Conservation (phyloP, 2,888 invertebrate genomes). For the Spatulosminthurus flaviceps region DNA sequence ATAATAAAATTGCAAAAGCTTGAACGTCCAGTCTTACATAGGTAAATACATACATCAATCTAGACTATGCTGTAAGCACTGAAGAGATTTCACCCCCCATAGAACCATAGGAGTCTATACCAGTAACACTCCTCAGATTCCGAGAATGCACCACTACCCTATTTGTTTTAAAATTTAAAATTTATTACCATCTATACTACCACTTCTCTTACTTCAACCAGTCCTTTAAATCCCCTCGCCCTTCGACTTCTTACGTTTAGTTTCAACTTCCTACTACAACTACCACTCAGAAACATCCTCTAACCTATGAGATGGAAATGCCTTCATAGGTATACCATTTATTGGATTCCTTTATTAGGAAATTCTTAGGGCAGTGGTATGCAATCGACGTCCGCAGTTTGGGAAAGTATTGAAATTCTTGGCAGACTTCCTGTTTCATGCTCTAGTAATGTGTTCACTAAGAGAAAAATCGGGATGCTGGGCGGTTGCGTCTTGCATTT, state of each 20-base stretch:
- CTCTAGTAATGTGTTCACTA: constrained; percentile 11
- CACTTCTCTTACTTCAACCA: not conserved
- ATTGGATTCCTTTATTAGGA: no score
- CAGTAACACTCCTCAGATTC: not conserved
- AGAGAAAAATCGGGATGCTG: constrained; percentile 6
- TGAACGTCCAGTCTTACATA: no score
- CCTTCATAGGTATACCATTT: no score
- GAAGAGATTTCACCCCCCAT: not conserved
- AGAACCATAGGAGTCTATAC: not conserved
- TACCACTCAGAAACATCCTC: no score
- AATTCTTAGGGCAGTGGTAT: no score
- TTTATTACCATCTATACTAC: not conserved
- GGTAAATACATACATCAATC: no score
- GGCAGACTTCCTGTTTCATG: not conserved
- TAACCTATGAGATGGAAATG: no score
- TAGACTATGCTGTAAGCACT: no score
- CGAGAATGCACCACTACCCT: not conserved
- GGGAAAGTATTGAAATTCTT: constrained; percentile 6
- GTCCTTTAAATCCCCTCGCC: not conserved
- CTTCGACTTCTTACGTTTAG: no score
- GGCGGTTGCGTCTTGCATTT: constrained; percentile 39
- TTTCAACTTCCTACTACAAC: no score
- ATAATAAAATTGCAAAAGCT: no score
- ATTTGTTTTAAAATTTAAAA: not conserved
- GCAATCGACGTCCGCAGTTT: not conserved